Percentiles rank a stretch among this genome's conserved stretches.
Conservation (phyloP, 1,140 invertebrate species). For the Solenopsis fugax region DNA sequence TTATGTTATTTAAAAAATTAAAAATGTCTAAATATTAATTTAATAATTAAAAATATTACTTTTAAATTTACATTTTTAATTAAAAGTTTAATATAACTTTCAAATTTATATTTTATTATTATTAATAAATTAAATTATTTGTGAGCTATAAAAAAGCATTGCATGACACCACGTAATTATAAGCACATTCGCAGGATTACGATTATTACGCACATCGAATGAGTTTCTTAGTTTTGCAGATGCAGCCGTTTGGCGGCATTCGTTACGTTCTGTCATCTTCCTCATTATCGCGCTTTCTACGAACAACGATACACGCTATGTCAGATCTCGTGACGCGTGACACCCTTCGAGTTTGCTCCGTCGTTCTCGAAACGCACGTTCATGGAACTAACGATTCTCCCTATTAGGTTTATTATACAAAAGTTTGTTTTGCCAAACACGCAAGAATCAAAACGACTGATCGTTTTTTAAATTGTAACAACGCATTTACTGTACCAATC, state of each 20-base stretch:
- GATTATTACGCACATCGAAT: slow-evolving; percentile 4
- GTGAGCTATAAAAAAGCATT: not conserved
- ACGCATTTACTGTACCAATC: not conserved
- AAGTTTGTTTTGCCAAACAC: slow-evolving; percentile 56
- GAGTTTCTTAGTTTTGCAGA: slow-evolving; percentile 49
- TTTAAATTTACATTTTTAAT: no score
- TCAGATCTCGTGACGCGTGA: slow-evolving; percentile 67
- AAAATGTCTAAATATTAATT: no score
- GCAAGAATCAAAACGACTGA: slow-evolving; percentile 10
- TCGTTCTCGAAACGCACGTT: slow-evolving; percentile 61
- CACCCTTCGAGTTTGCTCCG: slow-evolving; percentile 42
- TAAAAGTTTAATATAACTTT: no score
- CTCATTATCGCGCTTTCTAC: slow-evolving; percentile 65
- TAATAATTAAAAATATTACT: no score
- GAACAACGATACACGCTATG: slow-evolving; percentile 62
- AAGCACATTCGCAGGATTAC: slow-evolving; percentile 15
- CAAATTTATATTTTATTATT: not conserved
- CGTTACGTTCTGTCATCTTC: slow-evolving; percentile 59
- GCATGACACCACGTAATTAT: not conserved
- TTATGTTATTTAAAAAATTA: no score
- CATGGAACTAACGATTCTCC: slow-evolving; percentile 56
- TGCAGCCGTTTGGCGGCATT: slow-evolving; percentile 48
- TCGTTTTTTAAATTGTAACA: not conserved
- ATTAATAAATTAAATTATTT: not conserved
- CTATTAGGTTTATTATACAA: slow-evolving; percentile 50